Conservation (phyloP, 2,888 invertebrate genomes). For the Agrotis ipsilon region DNA sequence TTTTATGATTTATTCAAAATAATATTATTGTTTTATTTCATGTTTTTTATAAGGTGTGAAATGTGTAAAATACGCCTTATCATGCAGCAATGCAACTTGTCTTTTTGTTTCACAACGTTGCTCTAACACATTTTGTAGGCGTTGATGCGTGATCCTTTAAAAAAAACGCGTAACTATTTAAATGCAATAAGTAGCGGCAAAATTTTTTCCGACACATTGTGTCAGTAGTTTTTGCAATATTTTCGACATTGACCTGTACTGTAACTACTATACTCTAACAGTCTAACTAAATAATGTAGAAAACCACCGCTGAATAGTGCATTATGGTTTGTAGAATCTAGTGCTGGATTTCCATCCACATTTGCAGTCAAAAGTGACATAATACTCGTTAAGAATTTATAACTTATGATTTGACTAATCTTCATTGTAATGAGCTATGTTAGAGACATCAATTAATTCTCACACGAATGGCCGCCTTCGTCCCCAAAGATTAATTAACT, state of each 20-base stretch:
- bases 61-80: neutral
- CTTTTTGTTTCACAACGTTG: conserved; percentile 15
- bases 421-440: conserved; percentile 9
- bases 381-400: neutral
- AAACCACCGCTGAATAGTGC: neutral
- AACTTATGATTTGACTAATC: neutral
- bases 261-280: too few species aligned
- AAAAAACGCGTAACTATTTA: neutral
- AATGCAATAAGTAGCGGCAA: neutral
- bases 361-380: too few species aligned
- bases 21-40: neutral
- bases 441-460: conserved; percentile 30
- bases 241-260: neutral
- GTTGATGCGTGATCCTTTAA: neutral
- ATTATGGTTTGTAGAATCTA: neutral
- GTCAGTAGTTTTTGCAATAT: neutral
- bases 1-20: neutral
- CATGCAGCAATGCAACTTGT: neutral
- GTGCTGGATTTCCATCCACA: neutral
- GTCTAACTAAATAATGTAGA: too few species aligned
- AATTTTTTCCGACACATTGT: neutral
- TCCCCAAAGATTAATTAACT: conserved; percentile 44
- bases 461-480: conserved; percentile 11
- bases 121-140: conserved; percentile 17
- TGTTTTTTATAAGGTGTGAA: neutral